Base-by-base conservation (phyloP, 2,797 vertebrate genomes). In the Betta splendens region DNA sequence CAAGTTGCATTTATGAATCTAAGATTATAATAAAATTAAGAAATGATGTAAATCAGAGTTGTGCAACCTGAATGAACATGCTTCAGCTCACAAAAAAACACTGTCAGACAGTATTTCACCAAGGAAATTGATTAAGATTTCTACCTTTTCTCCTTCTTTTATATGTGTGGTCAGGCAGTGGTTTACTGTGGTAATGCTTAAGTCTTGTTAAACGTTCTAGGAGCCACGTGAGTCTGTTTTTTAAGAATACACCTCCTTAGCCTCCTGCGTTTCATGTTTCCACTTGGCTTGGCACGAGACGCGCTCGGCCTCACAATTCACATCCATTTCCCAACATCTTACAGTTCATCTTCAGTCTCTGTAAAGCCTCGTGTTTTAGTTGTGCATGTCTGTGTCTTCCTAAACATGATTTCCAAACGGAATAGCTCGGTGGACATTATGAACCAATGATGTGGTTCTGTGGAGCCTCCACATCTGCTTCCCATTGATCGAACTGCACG, bases 391-490 rank as follows among this genome's bases (percentile, higher is more conserved):
- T 35, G 32, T 35, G 32, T 35, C 35, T 15, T 35, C 32, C 32
- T n/a, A n/a, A 15, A 35, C 15, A 7, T 35, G 32, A 35, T 35
- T 35, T 35, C 35, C 32, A n/a, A 35, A 32, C 35, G 35, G 7
- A 35, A 35, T n/a, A 35, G 13, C 32, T 35, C 35, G 32, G 32
- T n/a, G 32, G 32, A 35, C 32, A n/a, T n/a, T 15, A 25, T 15
- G 43, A 35, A 35, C 11, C 20, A 23, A 22, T 5, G 13, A 35
- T 32, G 33, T 42, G 44, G 18, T 35, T 20, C 51, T 16, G 25
- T 29, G 5, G 26, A 39, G 6, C 18, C 5, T 43, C 17, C 23
- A 56, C 52, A 56, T 49, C 38, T 39, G 26, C 31, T 51, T 39
- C 38, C 2, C 18, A 37, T 48, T 22, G 44, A 42, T 48, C 5